These are phyloP conservation scores for Drosophila cardini DNA, from an alignment of 1,140 invertebrate species.

Conservation along the genomic window DNA sequence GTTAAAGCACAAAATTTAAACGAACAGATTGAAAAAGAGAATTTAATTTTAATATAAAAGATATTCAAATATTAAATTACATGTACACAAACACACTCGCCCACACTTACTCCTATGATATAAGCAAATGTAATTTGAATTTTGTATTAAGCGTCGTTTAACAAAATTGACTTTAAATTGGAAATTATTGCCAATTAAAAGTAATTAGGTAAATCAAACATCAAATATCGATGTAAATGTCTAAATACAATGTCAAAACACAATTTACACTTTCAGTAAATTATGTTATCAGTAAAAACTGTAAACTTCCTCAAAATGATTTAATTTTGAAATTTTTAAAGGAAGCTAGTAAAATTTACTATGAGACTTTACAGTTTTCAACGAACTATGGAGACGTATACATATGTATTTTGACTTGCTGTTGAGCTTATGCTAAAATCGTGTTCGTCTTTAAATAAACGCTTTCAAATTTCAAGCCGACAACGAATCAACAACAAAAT, in stretches of 20 bases:
- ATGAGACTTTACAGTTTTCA: background rate
- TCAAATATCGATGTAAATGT: background rate
- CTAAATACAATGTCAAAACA: too few species aligned
- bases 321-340: too few species aligned
- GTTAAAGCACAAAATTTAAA: slow-evolving; percentile 62
- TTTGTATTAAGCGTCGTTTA: slow-evolving; percentile 1
- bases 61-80: background rate
- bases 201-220: background rate
- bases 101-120: too few species aligned
- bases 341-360: background rate
- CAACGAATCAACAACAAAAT: slow-evolving; percentile 59
- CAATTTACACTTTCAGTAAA: too few species aligned
- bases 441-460: slow-evolving; percentile 3
- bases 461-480: slow-evolving; percentile 46
- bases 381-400: background rate
- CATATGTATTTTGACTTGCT: background rate
- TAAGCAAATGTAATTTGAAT: slow-evolving; percentile 13
- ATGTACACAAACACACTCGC: background rate
- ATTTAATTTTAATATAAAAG: slow-evolving; percentile 7
- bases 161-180: slow-evolving; percentile 8
- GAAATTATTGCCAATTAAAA: slow-evolving; percentile 23
- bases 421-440: slow-evolving; percentile 6
- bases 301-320: too few species aligned
- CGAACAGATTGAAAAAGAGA: slow-evolving; percentile 33
- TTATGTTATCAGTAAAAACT: too few species aligned